Evolutionary conservation across 1,140 invertebrate species (phyloP).

Genomic region (Lordiphosa stackelbergi): DNA sequence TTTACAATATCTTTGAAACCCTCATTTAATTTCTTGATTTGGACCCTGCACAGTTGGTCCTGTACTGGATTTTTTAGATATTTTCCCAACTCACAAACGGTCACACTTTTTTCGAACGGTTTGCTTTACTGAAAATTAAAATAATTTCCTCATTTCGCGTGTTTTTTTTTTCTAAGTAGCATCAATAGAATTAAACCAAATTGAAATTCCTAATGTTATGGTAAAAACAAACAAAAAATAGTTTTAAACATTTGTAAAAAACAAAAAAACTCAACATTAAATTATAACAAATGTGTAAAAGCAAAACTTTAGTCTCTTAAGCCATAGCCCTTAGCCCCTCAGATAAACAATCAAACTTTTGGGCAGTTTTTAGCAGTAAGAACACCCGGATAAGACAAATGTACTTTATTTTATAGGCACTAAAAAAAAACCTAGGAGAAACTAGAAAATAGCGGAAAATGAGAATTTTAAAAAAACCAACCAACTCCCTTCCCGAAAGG

Average conservation of each 20-base stretch:
- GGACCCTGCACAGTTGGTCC: too few species aligned
- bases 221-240: slow-evolving; percentile 13
- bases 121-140: slow-evolving; percentile 3
- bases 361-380: slow-evolving; percentile 45
- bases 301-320: slow-evolving; percentile 32
- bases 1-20: too few species aligned
- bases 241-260: slow-evolving; percentile 49
- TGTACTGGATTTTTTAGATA: too few species aligned
- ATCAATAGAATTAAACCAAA: slow-evolving; percentile 13
- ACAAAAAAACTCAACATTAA: slow-evolving; percentile 6
- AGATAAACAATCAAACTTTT: slow-evolving; percentile 64
- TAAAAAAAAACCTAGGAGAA: slow-evolving; percentile 20
- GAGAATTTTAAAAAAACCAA: slow-evolving; percentile 35
- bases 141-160: slow-evolving; percentile 19
- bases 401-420: slow-evolving; percentile 60
- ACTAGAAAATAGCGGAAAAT: slow-evolving; percentile 15
- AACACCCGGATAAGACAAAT: slow-evolving; percentile 45
- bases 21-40: too few species aligned
- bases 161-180: slow-evolving; percentile 32
- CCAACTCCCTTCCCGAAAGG: too few species aligned
- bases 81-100: too few species aligned
- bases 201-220: slow-evolving; percentile 52
- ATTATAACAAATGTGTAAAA: slow-evolving; percentile 32
- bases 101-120: too few species aligned
- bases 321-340: slow-evolving; percentile 34